phyloP scores from a whole-genome alignment of 2,888 invertebrate genomes.

The Spilosoma lubricipeda region DNA sequence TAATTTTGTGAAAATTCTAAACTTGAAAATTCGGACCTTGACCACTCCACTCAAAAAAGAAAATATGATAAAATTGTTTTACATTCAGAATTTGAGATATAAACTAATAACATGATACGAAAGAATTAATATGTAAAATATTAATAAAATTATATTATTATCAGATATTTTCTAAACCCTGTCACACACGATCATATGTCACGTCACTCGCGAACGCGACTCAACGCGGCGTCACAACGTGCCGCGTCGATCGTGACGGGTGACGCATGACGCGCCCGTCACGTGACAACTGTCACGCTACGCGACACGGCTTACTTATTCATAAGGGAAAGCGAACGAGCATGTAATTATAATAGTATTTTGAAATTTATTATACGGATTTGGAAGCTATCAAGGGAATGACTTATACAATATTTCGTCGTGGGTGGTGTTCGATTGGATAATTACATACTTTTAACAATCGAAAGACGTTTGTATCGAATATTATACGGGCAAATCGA shows the following conservation, averaged over 20 bases:
- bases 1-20: too few species aligned
- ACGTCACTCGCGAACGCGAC: constrained; percentile 49
- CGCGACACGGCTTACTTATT: constrained; percentile 60
- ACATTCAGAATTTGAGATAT: background rate
- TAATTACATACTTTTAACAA: constrained; percentile 14
- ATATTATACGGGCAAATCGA: background rate
- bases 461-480: constrained; percentile 17
- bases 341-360: constrained; percentile 57
- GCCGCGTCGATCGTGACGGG: constrained; percentile 55
- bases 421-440: constrained; percentile 22
- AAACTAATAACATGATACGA: background rate
- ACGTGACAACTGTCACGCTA: constrained; percentile 52
- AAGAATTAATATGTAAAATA: constrained; percentile 22
- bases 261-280: constrained; percentile 45
- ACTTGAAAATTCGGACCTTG: too few species aligned
- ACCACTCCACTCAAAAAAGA: too few species aligned
- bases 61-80: too few species aligned
- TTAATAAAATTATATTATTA: constrained; percentile 44
- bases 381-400: constrained; percentile 37
- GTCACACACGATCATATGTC: constrained; percentile 52
- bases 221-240: constrained; percentile 53
- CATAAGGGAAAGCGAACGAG: constrained; percentile 56
- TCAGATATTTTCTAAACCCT: constrained; percentile 50
- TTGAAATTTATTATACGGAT: constrained; percentile 54
- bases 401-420: constrained; percentile 29